Base-by-base conservation (phyloP, 2,797 vertebrate genomes). In the Eospalax fontanierii region DNA sequence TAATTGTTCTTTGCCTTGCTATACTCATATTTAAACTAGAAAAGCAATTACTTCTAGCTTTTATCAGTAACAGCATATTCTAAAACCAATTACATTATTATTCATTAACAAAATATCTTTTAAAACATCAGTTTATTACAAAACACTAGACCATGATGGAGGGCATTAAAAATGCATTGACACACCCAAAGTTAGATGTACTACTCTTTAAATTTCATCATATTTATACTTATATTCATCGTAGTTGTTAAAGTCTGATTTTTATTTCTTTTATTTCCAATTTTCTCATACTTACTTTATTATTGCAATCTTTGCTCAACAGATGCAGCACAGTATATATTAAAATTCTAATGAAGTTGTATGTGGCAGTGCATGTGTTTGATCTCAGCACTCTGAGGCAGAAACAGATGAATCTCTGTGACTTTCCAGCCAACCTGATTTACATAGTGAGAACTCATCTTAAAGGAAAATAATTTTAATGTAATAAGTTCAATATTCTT, bases 131-230 rank as follows among this genome's bases (percentile, higher is more conserved):
- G 35, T 40, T 59, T 57, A 65, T 79, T 50, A 73, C 12, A 79
- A 70, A 54, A 26, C 38, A 71, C 68, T 89, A 70, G 43, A 83
- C 93, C 89, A 87, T 83, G 40, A 76, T 46, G 2, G n/a, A 50
- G 7, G 28, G 78, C 7, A 85, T 92, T 84, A 79, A 91, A 93
- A 94, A 78, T 19, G 57, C 85, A 71, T 35, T 74, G 57, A 74
- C 18, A 3, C 15, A 63, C 12, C 4, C 3, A 87, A 54, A 33
- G 50, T 80, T 38, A 94, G 94, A 92, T 57, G 11, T 73, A 91
- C 91, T 54, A 59, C 4, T 22, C 70, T 91, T 38, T 38, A 70
- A 66, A 54, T 70, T 70, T 79, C 33, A 50, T 43, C 79, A 50
- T 80, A 90, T 26, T 91, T 59, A 59, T 9, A 46, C 46, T 46